Base-by-base conservation (phyloP, 2,113 vertebrate species). In the Poeciliopsis retropinna region DNA sequence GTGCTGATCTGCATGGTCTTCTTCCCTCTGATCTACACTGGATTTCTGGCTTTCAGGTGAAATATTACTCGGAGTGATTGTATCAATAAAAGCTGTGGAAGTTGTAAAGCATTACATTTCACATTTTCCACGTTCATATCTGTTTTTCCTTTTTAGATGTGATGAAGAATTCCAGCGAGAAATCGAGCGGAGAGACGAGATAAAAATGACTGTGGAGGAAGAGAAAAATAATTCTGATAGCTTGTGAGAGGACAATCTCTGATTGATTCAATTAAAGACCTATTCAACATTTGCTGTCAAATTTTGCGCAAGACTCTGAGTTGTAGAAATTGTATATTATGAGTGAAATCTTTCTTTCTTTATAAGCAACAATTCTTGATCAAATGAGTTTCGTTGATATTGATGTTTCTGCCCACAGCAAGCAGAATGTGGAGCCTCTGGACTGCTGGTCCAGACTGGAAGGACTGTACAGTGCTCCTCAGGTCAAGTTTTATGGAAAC, bases 401-500 rank as follows among this genome's bases (percentile, higher is more conserved):
- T 14, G 60, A 28, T 62, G 28, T 67, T 68, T 73, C 32, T 73
- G 27, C 72, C 69, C 60, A 30, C 85, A 92, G 68, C 5, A 12
- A 22, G 25, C 25, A 7, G 70, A 81, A 29, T 60, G 70, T 80
- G 72, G 89, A 91, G 82, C 80, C 89, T 0, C 3, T 88, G 82
- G 57, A 87, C n/a, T 90, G 88, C 78, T 90, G 91, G 74, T 90
- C 70, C 0, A 94, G 91, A 3, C 72, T 96, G 69, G 78, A 60
- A 0, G 88, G 92, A 90, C 95, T 99, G 89, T 96, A 95, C 92
- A 92, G 78, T 0, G 94, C 97, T 0, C 96, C 97, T 0, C 93
- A 97, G 12, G 95, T 97, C 72, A 95, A 97, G 90, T 99, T 99
- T 91, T 96, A 95, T 92, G 94, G 96, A 93, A 98, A 96, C 82